Evolutionary conservation across 2,113 vertebrate genomes (phyloP).

Genomic region (Siniperca chuatsi): DNA sequence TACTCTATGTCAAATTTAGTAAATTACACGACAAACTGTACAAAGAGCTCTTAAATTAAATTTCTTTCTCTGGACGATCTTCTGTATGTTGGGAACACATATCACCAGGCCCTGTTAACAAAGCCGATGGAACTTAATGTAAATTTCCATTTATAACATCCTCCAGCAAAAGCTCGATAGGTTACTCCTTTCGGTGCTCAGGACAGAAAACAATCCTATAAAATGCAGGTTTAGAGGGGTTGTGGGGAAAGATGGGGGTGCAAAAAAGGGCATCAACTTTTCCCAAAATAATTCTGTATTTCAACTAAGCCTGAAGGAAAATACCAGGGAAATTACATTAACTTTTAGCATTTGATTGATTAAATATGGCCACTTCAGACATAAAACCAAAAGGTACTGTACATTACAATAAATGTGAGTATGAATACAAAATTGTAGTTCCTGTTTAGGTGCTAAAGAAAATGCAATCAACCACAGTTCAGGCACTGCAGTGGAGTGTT

Average conservation of each 20-base stretch:
- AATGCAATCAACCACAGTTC: neutral
- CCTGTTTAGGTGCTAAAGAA: neutral
- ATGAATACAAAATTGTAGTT: neutral
- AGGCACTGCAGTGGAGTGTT: neutral
- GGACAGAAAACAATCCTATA: conserved; percentile 64
- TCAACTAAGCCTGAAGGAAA: conserved; percentile 35
- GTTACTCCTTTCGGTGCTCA: conserved; percentile 96
- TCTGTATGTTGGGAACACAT: conserved; percentile 84
- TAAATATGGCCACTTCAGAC: neutral
- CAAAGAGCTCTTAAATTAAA: neutral
- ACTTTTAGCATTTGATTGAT: conserved; percentile 1
- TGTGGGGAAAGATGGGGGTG: conserved; percentile 22
- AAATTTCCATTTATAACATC: conserved; percentile 99
- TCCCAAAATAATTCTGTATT: conserved; percentile 27
- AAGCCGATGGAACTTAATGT: conserved; percentile 90
- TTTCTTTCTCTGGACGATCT: neutral
- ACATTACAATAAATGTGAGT: neutral
- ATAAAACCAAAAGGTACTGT: neutral
- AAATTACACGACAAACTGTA: neutral
- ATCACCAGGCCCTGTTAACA: conserved; percentile 91
- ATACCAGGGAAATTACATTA: conserved; percentile 20
- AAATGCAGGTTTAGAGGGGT: conserved; percentile 42
- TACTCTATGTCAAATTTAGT: neutral
- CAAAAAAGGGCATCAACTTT: conserved; percentile 37
- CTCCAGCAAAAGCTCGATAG: conserved; percentile 97